Conservation (phyloP, 2,113 vertebrate species). For the Salminus brasiliensis region DNA sequence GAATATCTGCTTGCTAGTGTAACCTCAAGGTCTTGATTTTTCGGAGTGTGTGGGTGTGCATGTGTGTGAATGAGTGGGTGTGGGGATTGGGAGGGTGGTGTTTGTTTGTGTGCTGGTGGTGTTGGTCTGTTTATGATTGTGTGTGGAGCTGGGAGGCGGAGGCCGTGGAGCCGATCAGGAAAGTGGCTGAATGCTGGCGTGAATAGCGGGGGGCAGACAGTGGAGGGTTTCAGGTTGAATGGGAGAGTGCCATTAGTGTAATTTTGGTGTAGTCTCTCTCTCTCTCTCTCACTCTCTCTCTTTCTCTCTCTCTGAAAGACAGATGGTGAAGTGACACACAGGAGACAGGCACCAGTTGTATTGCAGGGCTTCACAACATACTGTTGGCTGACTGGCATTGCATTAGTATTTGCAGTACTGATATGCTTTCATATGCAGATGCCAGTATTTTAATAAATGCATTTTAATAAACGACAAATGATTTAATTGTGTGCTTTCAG, state of each 20-base stretch:
- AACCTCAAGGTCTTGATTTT: constrained; percentile 37
- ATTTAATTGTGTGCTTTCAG: too few species aligned
- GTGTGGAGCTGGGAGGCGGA: neutral
- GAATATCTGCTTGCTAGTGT: constrained; percentile 36
- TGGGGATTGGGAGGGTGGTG: constrained; percentile 5
- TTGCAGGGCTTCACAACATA: neutral
- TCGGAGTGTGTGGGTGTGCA: constrained; percentile 17
- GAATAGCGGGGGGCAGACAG: neutral
- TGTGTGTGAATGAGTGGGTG: constrained; percentile 12
- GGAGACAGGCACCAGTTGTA: neutral
- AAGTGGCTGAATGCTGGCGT: constrained; percentile 21
- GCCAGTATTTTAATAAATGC: neutral
- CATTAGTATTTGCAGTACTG: neutral
- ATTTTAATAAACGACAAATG: neutral
- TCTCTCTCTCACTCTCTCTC: neutral
- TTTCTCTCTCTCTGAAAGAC: neutral
- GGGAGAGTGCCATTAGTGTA: constrained; percentile 36
- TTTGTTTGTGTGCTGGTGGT: neutral
- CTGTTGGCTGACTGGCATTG: neutral
- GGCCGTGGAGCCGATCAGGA: neutral
- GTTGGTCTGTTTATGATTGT: neutral
- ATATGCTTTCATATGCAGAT: neutral
- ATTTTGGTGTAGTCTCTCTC: constrained; percentile 31
- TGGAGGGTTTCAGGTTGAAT: constrained; percentile 27
- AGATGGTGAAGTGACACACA: neutral